Evolutionary conservation across 1,140 invertebrate species (phyloP).

Genomic region (Colletes latitarsis): DNA sequence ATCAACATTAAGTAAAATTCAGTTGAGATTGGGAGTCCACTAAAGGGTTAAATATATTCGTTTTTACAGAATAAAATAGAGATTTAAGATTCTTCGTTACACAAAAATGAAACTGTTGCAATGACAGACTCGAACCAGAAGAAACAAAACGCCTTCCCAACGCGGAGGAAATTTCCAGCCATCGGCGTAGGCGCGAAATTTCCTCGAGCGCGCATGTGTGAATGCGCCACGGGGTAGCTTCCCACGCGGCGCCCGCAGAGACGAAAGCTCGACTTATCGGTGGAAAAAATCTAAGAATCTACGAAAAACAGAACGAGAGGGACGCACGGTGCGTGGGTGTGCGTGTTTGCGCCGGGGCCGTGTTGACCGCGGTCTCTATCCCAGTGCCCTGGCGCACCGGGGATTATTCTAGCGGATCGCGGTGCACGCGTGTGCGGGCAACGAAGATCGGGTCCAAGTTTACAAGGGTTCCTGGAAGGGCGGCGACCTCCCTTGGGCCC

Average conservation of each 20-base stretch:
- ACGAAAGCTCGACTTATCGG: slow-evolving; percentile 47
- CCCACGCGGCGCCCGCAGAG: slow-evolving; percentile 58
- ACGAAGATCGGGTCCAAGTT: slow-evolving; percentile 76
- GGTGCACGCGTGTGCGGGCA: slow-evolving; percentile 38
- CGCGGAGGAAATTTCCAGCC: no score
- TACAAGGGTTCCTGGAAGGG: slow-evolving; percentile 80
- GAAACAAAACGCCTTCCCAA: no score
- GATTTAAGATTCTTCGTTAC: no score
- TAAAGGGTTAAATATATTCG: no score
- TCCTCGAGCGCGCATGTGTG: slow-evolving; percentile 18
- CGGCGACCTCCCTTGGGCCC: slow-evolving; percentile 77
- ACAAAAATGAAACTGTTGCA: no score
- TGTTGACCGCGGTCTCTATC: slow-evolving; percentile 7
- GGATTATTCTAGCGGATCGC: slow-evolving; percentile 58
- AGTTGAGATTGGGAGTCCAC: no score
- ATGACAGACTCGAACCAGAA: no score
- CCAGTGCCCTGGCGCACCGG: not conserved
- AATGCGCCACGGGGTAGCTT: slow-evolving; percentile 52
- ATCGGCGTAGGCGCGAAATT: slow-evolving; percentile 7
- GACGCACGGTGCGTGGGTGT: slow-evolving; percentile 8
- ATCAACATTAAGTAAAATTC: no score
- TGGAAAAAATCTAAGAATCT: slow-evolving; percentile 62
- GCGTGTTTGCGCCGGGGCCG: not conserved
- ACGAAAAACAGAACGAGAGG: slow-evolving; percentile 53
- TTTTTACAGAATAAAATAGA: no score